Evolutionary conservation across 2,113 vertebrate genomes (phyloP), one percentile per base, ranked within the genome.

Genomic region (Columba livia): DNA sequence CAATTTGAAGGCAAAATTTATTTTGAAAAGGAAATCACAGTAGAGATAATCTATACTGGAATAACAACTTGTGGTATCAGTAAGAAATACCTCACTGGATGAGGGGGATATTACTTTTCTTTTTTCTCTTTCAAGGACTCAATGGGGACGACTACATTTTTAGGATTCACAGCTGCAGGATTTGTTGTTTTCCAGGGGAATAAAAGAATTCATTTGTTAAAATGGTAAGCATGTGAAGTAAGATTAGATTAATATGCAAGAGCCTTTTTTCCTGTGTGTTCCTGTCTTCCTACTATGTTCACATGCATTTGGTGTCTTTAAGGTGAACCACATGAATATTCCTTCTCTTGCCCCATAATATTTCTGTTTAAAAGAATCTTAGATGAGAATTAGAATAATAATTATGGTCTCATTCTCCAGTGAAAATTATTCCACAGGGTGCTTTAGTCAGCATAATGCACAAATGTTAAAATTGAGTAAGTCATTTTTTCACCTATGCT

Each of bases 181-280:
- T 99, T 99, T 98, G 99, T 99, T 86, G 99, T 99, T 91, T 99
- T 99, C 97, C 99, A 99, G 96, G 99, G 99, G 96, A 99, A 99
- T 98, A 99, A 99, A 97, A 98, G 99, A 96, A 99, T 99, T 97
- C 98, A 99, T 87, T 98, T 99, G 88, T 98, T 99, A 94, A 99
- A 99, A 98, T 99, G 99, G 99, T 99, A 98, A 98, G 97, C 70
- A 51, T 16, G 53, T 90, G 28, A 82, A 90, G 9, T 64, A 89
- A 90, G 70, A 48, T 19, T 79, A 93, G 50, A 89, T 70, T 50
- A 50, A 54, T n/a, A 86, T 36, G 25, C 8, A 21, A 24, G 4
- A 10, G 4, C 15, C 15, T 78, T 32, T 67, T 57, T 12, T 61
- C 3, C 8, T 32, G 2, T 70, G 25, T 44, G 48, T 86, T 88